Percentiles rank a stretch among this genome's conserved stretches.
Conservation (phyloP, 2,888 invertebrate genomes). For the Cantharis rustica region DNA sequence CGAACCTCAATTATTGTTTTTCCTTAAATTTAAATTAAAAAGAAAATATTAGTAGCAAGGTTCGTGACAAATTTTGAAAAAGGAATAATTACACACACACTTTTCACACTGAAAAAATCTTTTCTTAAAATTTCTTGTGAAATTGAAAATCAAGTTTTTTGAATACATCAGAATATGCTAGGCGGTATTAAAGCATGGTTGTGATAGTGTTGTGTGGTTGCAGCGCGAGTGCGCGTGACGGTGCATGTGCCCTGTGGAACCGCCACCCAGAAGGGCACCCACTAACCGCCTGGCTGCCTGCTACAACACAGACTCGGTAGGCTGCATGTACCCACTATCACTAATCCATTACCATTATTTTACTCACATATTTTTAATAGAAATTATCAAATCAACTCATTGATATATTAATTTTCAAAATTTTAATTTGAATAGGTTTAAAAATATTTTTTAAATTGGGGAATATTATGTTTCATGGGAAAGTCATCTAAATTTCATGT, state of each 20-base stretch:
- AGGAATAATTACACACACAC: too few relatives aligned
- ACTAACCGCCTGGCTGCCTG: conserved; percentile 55
- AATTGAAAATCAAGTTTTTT: not conserved
- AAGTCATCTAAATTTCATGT: not conserved
- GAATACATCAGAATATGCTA: conserved; percentile 45
- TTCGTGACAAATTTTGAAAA: too few relatives aligned
- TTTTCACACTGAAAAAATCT: too few relatives aligned
- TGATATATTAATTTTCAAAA: not conserved
- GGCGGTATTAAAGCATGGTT: conserved; percentile 48
- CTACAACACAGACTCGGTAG: conserved; percentile 55
- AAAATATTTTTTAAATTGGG: not conserved
- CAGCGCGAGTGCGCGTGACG: conserved; percentile 90
- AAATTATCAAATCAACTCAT: not conserved
- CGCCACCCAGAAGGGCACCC: conserved; percentile 53
- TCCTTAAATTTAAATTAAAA: too few relatives aligned
- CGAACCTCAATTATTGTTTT: too few relatives aligned
- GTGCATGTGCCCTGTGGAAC: conserved; percentile 77
- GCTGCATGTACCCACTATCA: conserved; percentile 50
- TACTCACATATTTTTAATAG: not conserved
- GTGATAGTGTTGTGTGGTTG: conserved; percentile 66
- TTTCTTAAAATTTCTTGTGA: not conserved
- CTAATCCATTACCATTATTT: conserved; percentile 13
- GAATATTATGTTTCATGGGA: not conserved
- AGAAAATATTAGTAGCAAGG: too few relatives aligned
- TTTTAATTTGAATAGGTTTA: not conserved